These are phyloP conservation scores for Australoheros facetus DNA, from an alignment of 2,797 vertebrate genomes.

Conservation along the genomic window DNA sequence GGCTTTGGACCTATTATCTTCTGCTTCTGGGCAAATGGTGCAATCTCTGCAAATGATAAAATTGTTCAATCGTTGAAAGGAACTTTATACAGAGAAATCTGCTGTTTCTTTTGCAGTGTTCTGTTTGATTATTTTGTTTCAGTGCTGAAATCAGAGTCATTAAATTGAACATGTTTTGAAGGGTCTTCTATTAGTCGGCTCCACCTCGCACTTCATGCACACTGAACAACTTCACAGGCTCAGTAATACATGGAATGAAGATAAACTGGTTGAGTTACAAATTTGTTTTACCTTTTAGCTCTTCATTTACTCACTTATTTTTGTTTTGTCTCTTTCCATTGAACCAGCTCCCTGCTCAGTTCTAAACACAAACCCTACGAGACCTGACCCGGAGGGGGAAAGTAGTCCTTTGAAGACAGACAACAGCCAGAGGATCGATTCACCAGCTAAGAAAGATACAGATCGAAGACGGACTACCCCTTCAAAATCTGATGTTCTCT, in stretches of 20 bases:
- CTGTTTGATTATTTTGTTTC: not conserved
- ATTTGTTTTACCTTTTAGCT: constrained; percentile 18
- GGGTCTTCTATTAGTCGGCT: not conserved
- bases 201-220: constrained; percentile 34
- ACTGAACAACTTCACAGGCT: constrained; percentile 7
- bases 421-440: constrained; percentile 49
- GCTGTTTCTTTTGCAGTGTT: not conserved
- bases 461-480: constrained; percentile 53
- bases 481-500: constrained; percentile 63
- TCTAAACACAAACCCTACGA: constrained; percentile 44
- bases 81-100: not conserved
- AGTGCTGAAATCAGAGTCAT: not conserved
- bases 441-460: constrained; percentile 59
- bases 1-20: constrained; percentile 3
- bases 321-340: constrained; percentile 39
- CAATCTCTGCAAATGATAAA: constrained; percentile 30
- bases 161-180: not conserved
- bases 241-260: constrained; percentile 67
- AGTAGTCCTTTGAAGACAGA: constrained; percentile 63
- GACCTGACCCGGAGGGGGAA: constrained; percentile 71
- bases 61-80: constrained; percentile 11
- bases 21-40: constrained; percentile 27
- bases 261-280: constrained; percentile 57
- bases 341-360: constrained; percentile 56
- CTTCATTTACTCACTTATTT: constrained; percentile 40